phyloP scores from a whole-genome alignment of 2,797 vertebrate genomes.

The Coregonus ussuriensis region DNA sequence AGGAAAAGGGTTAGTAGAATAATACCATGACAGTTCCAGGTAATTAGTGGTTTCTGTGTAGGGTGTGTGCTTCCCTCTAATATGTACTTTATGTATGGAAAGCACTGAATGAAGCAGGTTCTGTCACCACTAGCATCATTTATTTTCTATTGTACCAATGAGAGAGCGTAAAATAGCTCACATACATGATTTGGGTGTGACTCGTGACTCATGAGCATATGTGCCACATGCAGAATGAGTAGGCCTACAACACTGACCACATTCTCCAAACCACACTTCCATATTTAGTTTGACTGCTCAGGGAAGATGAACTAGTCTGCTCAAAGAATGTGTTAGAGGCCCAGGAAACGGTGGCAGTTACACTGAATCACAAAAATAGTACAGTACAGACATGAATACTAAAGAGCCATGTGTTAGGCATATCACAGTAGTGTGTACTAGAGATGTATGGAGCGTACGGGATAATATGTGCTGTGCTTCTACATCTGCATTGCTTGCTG shows the following conservation, averaged over 20 bases:
- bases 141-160: not conserved
- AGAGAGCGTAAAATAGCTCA: not conserved
- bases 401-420: too few relatives aligned
- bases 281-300: not conserved
- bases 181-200: not conserved
- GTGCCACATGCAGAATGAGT: too few relatives aligned
- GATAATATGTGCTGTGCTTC: not conserved
- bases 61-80: not conserved
- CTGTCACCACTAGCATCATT: not conserved
- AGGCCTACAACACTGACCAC: too few relatives aligned
- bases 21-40: not conserved
- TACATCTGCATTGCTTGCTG: too few relatives aligned
- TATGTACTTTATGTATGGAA: too few relatives aligned
- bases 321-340: not conserved
- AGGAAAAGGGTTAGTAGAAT: not conserved
- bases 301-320: not conserved
- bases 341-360: not conserved
- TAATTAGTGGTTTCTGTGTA: not conserved
- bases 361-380: too few relatives aligned
- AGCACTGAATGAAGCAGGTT: not conserved
- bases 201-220: not conserved
- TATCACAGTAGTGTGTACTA: not conserved
- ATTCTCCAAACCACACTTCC: too few relatives aligned
- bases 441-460: not conserved
- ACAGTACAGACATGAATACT: too few relatives aligned